Base-by-base conservation (phyloP, 2,797 vertebrate species). In the Thalassophryne amazonica region DNA sequence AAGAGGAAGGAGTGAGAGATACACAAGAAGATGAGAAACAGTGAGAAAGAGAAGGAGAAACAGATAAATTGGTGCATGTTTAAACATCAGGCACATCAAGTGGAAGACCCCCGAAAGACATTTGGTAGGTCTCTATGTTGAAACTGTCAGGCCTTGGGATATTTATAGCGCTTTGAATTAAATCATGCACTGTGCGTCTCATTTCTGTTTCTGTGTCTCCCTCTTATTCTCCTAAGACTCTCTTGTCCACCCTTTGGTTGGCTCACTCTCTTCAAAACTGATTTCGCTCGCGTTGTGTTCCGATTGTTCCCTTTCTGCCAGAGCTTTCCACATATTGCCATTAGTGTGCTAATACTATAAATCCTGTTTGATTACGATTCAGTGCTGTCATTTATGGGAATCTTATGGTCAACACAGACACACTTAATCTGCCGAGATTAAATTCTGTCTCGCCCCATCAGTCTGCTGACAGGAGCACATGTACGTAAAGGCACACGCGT, bases 81-180 rank as follows among this genome's bases (percentile, higher is more conserved):
- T 65, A 81, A 83, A 81, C 76, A 81, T 70, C 55, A 70, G 71
- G 56, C 43, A 41, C 45, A 55, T 76, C 40, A 37, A 67, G 69
- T 69, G 75, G 63, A 75, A 76, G 81, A 76, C 43, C 68, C n/a
- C 52, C 45, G 38, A 52, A 54, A 80, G 59, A 78, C 69, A 60
- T 73, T 77, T 76, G 69, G 45, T 69, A 70, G 73, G 79, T 76
- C 73, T 80, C 73, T 46, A 39, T 78, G 81, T 81, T 86, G 78
- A 90, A 83, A 89, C n/a, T 89, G 85, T 86, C 85, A 89, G 68
- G 72, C 60, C 77, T 46, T 57, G 27, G 63, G 80, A 86, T 89
- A 88, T 88, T 88, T 86, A 83, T 88, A 88, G 84, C 73, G 49
- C 31, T 25, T 83, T 80, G 85, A 86, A 88, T 89, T 88, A 87